phyloP scores from a whole-genome alignment of 2,888 invertebrate species.

The Charanyca ferruginea region DNA sequence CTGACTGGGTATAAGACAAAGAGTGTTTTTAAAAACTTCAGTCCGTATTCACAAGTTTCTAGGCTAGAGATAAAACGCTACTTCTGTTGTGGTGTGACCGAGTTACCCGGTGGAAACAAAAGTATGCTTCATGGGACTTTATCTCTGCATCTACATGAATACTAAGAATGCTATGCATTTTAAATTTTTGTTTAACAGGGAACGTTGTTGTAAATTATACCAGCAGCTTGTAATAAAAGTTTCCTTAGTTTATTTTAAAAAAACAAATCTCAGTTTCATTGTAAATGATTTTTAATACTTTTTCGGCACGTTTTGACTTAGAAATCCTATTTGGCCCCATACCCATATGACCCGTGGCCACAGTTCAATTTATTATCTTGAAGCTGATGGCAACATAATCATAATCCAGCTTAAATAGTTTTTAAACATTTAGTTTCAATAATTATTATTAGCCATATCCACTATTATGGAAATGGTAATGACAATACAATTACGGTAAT shows the following conservation, averaged over 20 bases:
- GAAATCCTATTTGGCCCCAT: too few relatives aligned
- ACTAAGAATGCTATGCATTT: conserved; percentile 57
- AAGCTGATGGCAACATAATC: too few relatives aligned
- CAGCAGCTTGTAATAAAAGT: background rate
- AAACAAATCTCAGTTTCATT: too few relatives aligned
- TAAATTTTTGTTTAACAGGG: conserved; percentile 7
- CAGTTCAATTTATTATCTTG: too few relatives aligned
- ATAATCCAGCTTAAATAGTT: too few relatives aligned
- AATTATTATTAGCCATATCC: too few relatives aligned
- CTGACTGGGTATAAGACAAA: conserved; percentile 49
- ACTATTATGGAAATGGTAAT: too few relatives aligned
- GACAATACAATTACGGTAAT: too few relatives aligned
- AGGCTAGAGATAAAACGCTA: conserved; percentile 64
- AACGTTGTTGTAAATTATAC: background rate
- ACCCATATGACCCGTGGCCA: too few relatives aligned
- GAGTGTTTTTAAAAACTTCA: conserved; percentile 56
- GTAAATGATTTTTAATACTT: background rate
- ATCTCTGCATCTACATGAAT: conserved; percentile 53
- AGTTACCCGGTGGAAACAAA: conserved; percentile 65
- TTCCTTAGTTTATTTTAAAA: background rate
- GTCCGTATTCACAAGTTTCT: conserved; percentile 53
- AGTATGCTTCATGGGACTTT: conserved; percentile 49
- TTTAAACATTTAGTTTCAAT: too few relatives aligned
- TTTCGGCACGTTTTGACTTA: background rate
- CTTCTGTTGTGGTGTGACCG: conserved; percentile 71